Base-by-base conservation (phyloP, 92 coral and sea anemone genomes). In the Bergia puertoricense region DNA sequence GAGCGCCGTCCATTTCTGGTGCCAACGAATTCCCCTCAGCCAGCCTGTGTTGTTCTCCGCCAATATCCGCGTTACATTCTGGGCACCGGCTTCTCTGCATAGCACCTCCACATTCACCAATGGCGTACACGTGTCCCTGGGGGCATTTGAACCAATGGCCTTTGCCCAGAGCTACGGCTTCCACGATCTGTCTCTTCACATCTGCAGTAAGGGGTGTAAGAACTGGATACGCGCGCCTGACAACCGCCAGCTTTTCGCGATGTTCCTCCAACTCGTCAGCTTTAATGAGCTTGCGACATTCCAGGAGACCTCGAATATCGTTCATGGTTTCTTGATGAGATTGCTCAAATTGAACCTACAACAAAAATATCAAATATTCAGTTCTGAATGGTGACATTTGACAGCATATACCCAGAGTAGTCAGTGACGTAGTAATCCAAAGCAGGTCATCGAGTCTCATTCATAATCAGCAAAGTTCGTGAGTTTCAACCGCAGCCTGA, bases 111-210 rank as follows among this genome's bases (percentile, higher is more conserved):
- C 98, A 96, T 50, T 93, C 94, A 40, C 93, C 94, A 23, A 96
- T 96, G 9, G 91, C 93, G 73, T 96, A 96, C 50, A 90, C 30
- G 91, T 96, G 98, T n/a, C 96, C 98, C 48, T 93, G 68, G 45
- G 94, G 95, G 68, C 98, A 96, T 77, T 93, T 93, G 75, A 86
- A 96, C 98, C 98, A 96, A 77, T 92, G 96, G 15, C 98, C 98
- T 77, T 91, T 89, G 36, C 69, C 46, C 51, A 96, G 90, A 6
- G 93, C 95, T 5, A 95, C 77, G 37, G 98, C 98, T 9, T 88
- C 30, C 67, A 96, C 96, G 74, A 96, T 96, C 45, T 90, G 43
- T 51, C 77, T 85, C 81, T 90, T 96, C 78, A 92, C 98, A 43
- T 96, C 95, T 15, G 79, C 89, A 40, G 98, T 91, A 40, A 91